phyloP scores from a whole-genome alignment of 2,888 invertebrate genomes.

The Watsonalla cultraria region DNA sequence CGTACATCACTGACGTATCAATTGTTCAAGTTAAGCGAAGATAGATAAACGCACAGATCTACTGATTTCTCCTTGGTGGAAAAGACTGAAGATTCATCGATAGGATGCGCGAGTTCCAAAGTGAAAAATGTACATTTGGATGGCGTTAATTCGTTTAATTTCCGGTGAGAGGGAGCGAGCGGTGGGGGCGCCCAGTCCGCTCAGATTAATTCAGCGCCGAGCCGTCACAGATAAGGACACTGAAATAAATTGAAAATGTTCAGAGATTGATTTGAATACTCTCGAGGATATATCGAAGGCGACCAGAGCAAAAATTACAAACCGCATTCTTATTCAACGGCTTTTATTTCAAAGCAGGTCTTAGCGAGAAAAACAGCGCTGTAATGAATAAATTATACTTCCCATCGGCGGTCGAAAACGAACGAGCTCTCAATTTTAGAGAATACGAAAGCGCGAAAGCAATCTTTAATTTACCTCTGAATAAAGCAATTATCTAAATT shows the following conservation, averaged over 20 bases:
- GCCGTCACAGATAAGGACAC: constrained; percentile 76
- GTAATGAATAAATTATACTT: constrained; percentile 57
- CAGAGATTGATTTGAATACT: constrained; percentile 79
- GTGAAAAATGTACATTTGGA: constrained; percentile 80
- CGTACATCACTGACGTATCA: constrained; percentile 75
- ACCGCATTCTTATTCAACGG: constrained; percentile 46
- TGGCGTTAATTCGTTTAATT: constrained; percentile 80
- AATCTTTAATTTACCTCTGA: constrained; percentile 37
- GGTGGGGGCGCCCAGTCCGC: constrained; percentile 49
- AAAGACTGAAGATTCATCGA: constrained; percentile 74
- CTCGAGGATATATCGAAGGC: constrained; percentile 66
- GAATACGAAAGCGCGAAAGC: background rate
- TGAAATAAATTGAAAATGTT: constrained; percentile 80
- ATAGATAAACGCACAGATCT: constrained; percentile 73
- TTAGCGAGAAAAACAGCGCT: constrained; percentile 43
- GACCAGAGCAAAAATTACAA: constrained; percentile 49
- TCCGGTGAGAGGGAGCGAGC: constrained; percentile 65
- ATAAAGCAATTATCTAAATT: constrained; percentile 18
- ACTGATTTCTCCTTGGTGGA: constrained; percentile 67
- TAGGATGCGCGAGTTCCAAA: constrained; percentile 71
- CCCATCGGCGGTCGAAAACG: constrained; percentile 34
- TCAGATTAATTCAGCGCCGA: constrained; percentile 77
- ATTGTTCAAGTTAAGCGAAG: constrained; percentile 74
- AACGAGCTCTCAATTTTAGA: constrained; percentile 36
- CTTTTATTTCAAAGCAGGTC: constrained; percentile 32